Evolutionary conservation across 1,140 invertebrate species (phyloP).

Genomic region (Euborellia annulipes): DNA sequence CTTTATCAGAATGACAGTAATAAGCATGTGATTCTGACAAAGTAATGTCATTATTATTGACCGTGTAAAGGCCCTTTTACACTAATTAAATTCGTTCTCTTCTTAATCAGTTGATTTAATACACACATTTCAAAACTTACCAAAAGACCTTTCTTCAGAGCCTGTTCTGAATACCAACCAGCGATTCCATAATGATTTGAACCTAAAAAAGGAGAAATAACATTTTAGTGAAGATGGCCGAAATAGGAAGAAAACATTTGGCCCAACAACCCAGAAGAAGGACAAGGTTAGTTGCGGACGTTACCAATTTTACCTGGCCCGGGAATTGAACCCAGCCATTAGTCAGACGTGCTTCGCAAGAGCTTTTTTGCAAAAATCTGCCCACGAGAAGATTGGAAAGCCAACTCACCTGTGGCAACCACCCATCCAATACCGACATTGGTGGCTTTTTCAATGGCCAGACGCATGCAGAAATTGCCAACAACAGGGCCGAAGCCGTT

Average conservation of each 20-base stretch:
- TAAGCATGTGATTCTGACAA: too few relatives aligned
- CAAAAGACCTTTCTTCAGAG: slow-evolving; percentile 56
- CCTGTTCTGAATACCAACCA: slow-evolving; percentile 68
- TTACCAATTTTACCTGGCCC: not conserved
- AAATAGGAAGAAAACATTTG: too few relatives aligned
- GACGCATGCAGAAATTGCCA: slow-evolving; percentile 77
- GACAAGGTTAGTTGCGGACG: not conserved
- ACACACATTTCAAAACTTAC: slow-evolving; percentile 23
- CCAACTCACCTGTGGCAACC: slow-evolving; percentile 47
- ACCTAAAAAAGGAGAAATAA: too few relatives aligned
- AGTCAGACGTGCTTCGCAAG: not conserved
- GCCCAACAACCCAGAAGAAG: not conserved
- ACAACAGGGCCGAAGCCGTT: slow-evolving; percentile 75
- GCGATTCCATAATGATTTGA: slow-evolving; percentile 89
- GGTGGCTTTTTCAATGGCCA: slow-evolving; percentile 77
- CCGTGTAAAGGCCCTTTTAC: too few relatives aligned
- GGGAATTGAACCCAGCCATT: not conserved
- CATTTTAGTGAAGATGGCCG: too few relatives aligned
- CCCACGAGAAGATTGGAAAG: too few relatives aligned
- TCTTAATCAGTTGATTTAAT: too few relatives aligned
- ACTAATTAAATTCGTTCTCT: too few relatives aligned
- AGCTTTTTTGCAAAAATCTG: too few relatives aligned
- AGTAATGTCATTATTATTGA: too few relatives aligned
- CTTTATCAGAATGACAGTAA: too few relatives aligned
- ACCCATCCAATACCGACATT: slow-evolving; percentile 76